These are phyloP conservation scores for Polypedilum vanderplanki DNA, from an alignment of 1,140 invertebrate genomes.

Conservation along the genomic window DNA sequence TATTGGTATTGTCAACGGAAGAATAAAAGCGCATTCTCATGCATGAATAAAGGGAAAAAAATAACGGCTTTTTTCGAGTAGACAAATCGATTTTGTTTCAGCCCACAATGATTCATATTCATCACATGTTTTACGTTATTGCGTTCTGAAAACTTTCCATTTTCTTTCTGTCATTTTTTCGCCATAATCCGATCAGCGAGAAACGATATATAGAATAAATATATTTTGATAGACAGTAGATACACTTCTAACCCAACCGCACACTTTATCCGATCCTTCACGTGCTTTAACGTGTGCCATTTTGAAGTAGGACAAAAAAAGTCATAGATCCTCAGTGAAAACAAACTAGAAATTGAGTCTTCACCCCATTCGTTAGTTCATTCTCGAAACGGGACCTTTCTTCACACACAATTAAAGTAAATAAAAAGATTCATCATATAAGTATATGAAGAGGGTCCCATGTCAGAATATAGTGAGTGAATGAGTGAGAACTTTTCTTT, in stretches of 20 bases:
- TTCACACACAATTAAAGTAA: neutral
- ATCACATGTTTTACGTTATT: too few species aligned
- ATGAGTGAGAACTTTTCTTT: neutral
- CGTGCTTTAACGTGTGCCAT: constrained; percentile 25
- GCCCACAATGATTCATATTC: too few species aligned
- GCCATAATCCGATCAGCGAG: neutral
- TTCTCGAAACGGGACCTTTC: constrained; percentile 23
- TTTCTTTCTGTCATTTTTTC: neutral
- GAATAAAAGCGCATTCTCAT: too few species aligned
- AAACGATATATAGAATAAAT: neutral
- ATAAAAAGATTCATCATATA: neutral
- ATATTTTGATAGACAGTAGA: neutral
- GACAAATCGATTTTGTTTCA: too few species aligned
- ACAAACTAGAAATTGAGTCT: neutral
- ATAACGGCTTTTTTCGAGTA: too few species aligned
- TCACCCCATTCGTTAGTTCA: constrained; percentile 2
- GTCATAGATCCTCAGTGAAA: too few species aligned
- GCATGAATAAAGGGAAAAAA: too few species aligned
- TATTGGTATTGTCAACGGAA: too few species aligned
- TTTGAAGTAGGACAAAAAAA: constrained; percentile 22
- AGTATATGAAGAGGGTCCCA: neutral
- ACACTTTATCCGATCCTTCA: constrained; percentile 14
- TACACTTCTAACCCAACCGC: neutral
- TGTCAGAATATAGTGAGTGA: constrained; percentile 24
- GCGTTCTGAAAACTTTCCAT: neutral